A percentile compares a stretch with the other conserved stretches of the same genome.
Conservation (phyloP, 2,113 vertebrate species). For the Cochlearius cochlearius region DNA sequence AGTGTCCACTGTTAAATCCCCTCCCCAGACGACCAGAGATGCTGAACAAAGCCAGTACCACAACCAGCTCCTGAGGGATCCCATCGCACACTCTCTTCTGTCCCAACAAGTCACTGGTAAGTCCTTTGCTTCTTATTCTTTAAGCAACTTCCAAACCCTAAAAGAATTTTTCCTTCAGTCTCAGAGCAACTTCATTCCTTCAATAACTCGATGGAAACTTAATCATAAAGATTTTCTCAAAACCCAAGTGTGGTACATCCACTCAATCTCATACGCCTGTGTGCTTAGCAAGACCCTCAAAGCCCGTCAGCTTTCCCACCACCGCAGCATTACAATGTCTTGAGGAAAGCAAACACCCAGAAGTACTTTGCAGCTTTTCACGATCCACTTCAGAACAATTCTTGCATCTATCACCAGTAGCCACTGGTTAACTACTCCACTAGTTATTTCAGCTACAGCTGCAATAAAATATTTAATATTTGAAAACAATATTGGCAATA, state of each 20-base stretch:
- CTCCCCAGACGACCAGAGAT: neutral
- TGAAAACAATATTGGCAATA: neutral
- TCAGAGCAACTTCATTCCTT: neutral
- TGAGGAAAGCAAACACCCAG: neutral
- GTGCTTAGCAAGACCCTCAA: neutral
- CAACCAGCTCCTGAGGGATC: neutral
- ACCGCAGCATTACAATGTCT: neutral
- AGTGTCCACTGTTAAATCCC: neutral
- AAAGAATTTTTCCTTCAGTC: neutral
- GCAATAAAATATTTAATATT: neutral
- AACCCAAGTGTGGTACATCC: neutral
- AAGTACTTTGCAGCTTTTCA: neutral
- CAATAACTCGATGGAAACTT: neutral
- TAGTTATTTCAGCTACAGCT: neutral
- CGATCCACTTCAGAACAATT: neutral
- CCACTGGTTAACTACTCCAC: neutral
- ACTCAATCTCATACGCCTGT: fast-evolving
- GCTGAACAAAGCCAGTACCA: neutral
- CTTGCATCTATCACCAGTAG: neutral
- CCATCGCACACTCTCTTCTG: neutral
- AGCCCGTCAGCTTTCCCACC: neutral
- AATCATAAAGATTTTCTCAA: neutral
- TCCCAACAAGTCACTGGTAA: neutral
- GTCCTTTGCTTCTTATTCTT: neutral
- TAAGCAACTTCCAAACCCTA: neutral